Evolutionary conservation across 2,797 vertebrate genomes (phyloP).

Genomic region (Periparus ater): DNA sequence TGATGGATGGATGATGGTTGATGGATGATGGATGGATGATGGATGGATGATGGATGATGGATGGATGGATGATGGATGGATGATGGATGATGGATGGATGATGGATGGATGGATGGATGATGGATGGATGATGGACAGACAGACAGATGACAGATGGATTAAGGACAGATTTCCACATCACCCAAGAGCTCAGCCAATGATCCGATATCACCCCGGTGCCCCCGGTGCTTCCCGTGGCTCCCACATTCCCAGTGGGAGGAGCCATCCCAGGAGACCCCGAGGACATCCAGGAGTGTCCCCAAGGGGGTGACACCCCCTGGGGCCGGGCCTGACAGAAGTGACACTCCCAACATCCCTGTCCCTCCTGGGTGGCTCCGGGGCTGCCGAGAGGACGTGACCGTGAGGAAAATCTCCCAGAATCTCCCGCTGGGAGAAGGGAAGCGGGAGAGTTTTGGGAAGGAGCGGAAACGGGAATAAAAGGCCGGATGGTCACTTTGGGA

Average conservation of each 20-base stretch:
- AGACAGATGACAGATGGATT: neutral
- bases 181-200: accelerated
- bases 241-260: accelerated
- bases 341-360: accelerated
- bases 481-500: constrained; percentile 4
- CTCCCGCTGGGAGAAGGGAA: neutral
- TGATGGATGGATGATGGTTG: neutral
- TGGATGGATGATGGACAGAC: neutral
- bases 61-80: neutral
- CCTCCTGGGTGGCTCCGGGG: neutral
- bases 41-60: no score
- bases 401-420: neutral
- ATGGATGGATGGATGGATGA: no score
- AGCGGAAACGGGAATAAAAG: neutral
- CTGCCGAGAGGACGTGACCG: accelerated
- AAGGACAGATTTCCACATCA: neutral
- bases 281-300: neutral
- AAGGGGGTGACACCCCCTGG: accelerated
- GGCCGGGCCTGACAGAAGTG: accelerated
- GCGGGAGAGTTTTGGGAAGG: neutral
- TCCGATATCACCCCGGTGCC: neutral
- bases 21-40: no score
- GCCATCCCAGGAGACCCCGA: accelerated
- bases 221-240: neutral
- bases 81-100: neutral